Evolutionary conservation across 2,888 invertebrate genomes (phyloP).

Genomic region (Lasioglossum figueresi): DNA sequence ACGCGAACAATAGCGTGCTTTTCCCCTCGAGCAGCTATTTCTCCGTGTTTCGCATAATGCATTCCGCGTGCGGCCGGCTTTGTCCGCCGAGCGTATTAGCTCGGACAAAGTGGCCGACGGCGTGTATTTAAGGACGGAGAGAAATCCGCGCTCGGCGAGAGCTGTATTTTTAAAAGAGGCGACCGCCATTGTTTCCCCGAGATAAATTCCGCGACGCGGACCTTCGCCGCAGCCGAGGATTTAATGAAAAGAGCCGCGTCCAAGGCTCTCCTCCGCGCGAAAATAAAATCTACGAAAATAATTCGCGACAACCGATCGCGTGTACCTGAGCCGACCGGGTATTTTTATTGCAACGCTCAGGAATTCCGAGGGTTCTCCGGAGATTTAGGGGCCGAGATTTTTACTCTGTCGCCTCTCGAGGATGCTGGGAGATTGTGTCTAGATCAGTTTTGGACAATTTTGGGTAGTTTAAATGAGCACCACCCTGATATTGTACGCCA

Average conservation of each 20-base stretch:
- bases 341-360: not conserved
- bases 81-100: conserved; percentile 54
- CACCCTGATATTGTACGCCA: too few species aligned
- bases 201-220: conserved; percentile 22
- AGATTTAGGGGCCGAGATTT: not conserved
- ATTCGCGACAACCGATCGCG: conserved; percentile 4
- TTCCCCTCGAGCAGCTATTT: conserved; percentile 25
- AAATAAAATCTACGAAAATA: conserved; percentile 37
- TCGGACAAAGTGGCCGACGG: conserved; percentile 65
- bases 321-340: not conserved
- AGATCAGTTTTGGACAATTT: not conserved
- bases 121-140: conserved; percentile 42
- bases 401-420: not conserved
- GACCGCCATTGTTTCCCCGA: conserved; percentile 40
- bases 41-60: conserved; percentile 56
- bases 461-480: too few species aligned
- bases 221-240: conserved; percentile 8
- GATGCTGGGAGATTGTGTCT: not conserved
- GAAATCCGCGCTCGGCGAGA: not conserved
- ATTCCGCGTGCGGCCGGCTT: conserved; percentile 43
- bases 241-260: conserved; percentile 1
- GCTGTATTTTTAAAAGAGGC: conserved; percentile 45
- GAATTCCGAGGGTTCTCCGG: not conserved
- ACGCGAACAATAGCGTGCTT: conserved; percentile 31
- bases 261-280: conserved; percentile 27